Percentiles rank a stretch among this genome's conserved stretches.
These are phyloP conservation scores for Megamerina dolium DNA, from an alignment of 2,888 invertebrate genomes.

Conservation along the genomic window DNA sequence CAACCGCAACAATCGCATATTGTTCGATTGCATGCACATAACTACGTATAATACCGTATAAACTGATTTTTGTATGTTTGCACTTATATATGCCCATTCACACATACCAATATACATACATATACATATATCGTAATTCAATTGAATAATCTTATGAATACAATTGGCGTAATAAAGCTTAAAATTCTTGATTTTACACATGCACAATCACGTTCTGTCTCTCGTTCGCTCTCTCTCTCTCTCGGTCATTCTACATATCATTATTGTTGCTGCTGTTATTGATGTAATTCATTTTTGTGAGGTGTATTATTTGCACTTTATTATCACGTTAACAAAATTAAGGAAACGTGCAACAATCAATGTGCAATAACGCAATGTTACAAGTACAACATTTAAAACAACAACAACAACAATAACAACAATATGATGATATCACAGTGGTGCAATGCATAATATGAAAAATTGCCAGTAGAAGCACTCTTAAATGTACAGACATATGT, in stretches of 20 bases:
- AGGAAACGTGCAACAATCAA: conserved; percentile 34
- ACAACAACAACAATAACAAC: background rate
- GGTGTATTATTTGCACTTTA: conserved; percentile 50
- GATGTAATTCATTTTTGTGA: conserved; percentile 1
- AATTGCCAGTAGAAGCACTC: too few species aligned
- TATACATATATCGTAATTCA: too few species aligned
- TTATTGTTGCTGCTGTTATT: too few species aligned
- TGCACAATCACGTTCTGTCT: too few species aligned
- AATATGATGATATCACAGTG: background rate
- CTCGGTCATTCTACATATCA: background rate
- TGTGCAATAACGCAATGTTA: background rate
- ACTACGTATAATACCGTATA: too few species aligned
- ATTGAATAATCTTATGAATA: too few species aligned
- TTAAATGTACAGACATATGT: too few species aligned
- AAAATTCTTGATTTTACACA: too few species aligned
- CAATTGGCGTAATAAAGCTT: conserved; percentile 3
- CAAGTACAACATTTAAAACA: background rate
- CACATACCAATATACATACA: too few species aligned
- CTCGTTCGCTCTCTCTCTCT: background rate
- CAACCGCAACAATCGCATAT: background rate
- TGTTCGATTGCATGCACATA: background rate
- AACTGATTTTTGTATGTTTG: too few species aligned
- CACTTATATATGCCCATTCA: too few species aligned
- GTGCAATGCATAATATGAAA: too few species aligned
- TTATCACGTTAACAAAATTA: conserved; percentile 48